Evolutionary conservation across 2,113 vertebrate species (phyloP).

Genomic region (Heptranchias perlo): DNA sequence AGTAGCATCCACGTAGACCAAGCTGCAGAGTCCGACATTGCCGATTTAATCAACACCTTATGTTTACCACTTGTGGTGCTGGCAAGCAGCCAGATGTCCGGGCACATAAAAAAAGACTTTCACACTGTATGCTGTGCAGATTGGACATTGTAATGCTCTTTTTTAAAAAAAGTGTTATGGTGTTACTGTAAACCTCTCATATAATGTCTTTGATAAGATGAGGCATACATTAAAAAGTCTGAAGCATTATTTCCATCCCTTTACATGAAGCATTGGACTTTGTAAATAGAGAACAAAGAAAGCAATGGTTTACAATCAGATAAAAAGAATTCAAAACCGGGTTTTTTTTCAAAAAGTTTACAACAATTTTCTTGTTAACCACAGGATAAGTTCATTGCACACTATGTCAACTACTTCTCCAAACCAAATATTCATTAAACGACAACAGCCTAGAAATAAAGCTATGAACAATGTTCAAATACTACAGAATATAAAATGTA

Average conservation of each 20-base stretch:
- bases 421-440: not conserved
- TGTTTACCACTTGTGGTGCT: not conserved
- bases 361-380: not conserved
- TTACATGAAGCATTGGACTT: not conserved
- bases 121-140: not conserved
- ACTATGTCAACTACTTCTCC: not conserved
- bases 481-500: not conserved
- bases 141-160: not conserved
- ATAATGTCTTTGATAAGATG: not conserved
- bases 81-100: not conserved
- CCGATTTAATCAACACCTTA: not conserved
- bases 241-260: not conserved
- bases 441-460: not conserved
- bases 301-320: not conserved
- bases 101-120: not conserved
- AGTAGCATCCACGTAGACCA: not conserved
- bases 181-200: not conserved
- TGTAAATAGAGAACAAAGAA: constrained; percentile 1
- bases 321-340: not conserved
- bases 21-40: not conserved
- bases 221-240: too few species aligned
- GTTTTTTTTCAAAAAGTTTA: not conserved
- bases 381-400: not conserved
- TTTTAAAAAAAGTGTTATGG: not conserved
- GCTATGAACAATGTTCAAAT: not conserved